Base-by-base conservation (phyloP, 2,797 vertebrate genomes). In the Zalophus californianus region DNA sequence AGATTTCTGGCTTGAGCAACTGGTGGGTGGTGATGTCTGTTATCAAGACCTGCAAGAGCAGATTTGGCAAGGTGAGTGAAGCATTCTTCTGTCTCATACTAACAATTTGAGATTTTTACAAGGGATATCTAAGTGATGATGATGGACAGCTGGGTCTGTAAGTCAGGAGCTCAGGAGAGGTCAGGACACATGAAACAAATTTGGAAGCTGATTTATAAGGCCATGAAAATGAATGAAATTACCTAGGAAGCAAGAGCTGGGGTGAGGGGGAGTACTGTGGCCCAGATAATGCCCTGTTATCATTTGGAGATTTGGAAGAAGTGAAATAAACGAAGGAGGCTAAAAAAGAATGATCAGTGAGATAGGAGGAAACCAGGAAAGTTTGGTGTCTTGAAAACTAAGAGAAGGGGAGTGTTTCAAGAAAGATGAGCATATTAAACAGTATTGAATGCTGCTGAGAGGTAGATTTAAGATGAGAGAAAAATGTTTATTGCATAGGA, bases 151-250 rank as follows among this genome's bases (percentile, higher is more conserved):
- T 97, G 9, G 10, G 35, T 92, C 2, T 91, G 1, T 87, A 54
- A 70, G 3, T 93, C 38, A 86, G 66, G 73, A 92, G 35, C n/a
- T 79, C 12, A 73, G 44, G 41, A 75, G 11, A 88, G 18, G 32
- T 91, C 13, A 90, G 87, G 52, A 4, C 20, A 85, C 27, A 50
- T 50, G 25, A 56, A 84, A 79, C 5, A 95, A 83, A 75, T 68
- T 91, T 95, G 41, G 32, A 95, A 91, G 12, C 32, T 91, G 73
- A 80, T 84, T 75, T 79, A 60, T 52, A 95, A 96, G 68, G 15
- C 52, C 12, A 9, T 77, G 77, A 91, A 72, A 96, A 60, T 79
- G 32, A 83, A 52, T 94, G 27, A 80, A 85, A 85, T 91, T 91
- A 80, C 38, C 15, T 56, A 66, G 27, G 32, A 23, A 88, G 58